These are phyloP conservation scores for Python bivittatus DNA, from an alignment of 2,113 vertebrate species.

Conservation along the genomic window DNA sequence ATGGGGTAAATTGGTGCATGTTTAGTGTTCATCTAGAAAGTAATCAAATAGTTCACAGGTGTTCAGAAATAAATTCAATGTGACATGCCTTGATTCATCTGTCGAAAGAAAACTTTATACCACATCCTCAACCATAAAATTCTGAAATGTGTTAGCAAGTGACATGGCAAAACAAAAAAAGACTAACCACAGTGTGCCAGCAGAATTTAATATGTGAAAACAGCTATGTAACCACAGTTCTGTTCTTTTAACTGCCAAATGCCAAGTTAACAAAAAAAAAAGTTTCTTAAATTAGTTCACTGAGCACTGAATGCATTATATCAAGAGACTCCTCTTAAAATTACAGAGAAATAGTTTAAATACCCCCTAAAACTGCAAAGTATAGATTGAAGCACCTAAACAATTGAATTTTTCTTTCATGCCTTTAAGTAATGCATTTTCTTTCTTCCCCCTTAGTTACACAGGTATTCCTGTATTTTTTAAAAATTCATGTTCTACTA, in stretches of 20 bases:
- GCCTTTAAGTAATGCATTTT: neutral
- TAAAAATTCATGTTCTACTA: neutral
- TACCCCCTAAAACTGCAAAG: slow-evolving; percentile 51
- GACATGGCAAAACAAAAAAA: slow-evolving; percentile 38
- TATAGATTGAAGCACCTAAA: neutral
- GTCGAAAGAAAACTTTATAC: slow-evolving; percentile 29
- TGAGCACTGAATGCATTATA: slow-evolving; percentile 16
- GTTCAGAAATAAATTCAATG: slow-evolving; percentile 52
- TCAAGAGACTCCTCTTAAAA: slow-evolving; percentile 54
- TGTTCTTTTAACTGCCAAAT: slow-evolving; percentile 68
- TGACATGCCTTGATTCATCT: slow-evolving; percentile 23
- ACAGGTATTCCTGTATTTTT: neutral
- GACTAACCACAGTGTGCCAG: slow-evolving; percentile 55
- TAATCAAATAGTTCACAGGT: slow-evolving; percentile 56
- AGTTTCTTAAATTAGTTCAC: slow-evolving; percentile 63
- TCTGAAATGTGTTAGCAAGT: slow-evolving; percentile 45
- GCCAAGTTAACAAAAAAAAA: slow-evolving; percentile 33
- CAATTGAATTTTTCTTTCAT: neutral
- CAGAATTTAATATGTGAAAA: slow-evolving; percentile 62
- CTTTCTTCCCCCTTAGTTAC: neutral
- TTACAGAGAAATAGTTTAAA: slow-evolving; percentile 40
- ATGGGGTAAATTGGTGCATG: neutral
- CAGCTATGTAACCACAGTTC: slow-evolving; percentile 67
- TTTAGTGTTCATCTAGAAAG: slow-evolving; percentile 42
- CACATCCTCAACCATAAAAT: slow-evolving; percentile 55